Percentiles rank a stretch among this genome's conserved stretches.
phyloP scores from a whole-genome alignment of 2,113 vertebrate species.

The Oryzias woworae region DNA sequence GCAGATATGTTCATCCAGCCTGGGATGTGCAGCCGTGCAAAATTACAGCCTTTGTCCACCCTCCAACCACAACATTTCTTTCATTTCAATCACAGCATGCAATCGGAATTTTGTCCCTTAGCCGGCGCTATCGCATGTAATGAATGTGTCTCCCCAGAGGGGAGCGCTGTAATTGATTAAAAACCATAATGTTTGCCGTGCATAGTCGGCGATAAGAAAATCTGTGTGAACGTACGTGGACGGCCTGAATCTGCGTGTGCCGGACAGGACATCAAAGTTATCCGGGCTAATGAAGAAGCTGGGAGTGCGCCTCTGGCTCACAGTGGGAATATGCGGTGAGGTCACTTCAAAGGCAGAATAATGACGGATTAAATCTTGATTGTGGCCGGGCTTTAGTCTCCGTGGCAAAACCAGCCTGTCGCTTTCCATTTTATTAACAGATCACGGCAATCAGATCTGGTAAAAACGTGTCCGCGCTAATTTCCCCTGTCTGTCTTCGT shows the following conservation, averaged over 20 bases:
- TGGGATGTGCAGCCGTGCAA: slow-evolving; percentile 48
- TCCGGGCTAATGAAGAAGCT: slow-evolving; percentile 74
- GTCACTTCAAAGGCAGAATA: slow-evolving; percentile 78
- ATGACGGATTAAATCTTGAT: slow-evolving; percentile 76
- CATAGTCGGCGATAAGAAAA: slow-evolving; percentile 48
- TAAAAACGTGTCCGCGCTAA: slow-evolving; percentile 64
- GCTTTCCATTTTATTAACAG: slow-evolving; percentile 72
- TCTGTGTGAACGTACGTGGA: slow-evolving; percentile 17
- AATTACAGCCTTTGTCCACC: slow-evolving; percentile 64
- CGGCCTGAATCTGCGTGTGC: slow-evolving; percentile 26
- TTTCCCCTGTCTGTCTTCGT: slow-evolving; percentile 62
- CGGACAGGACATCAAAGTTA: slow-evolving; percentile 69
- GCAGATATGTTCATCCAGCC: slow-evolving; percentile 64
- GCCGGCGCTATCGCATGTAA: slow-evolving; percentile 72
- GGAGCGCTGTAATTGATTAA: slow-evolving; percentile 77
- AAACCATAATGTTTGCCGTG: slow-evolving; percentile 73
- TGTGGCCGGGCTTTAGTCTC: slow-evolving; percentile 55
- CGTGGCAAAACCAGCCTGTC: slow-evolving; percentile 48
- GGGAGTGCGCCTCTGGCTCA: slow-evolving; percentile 67
- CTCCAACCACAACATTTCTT: slow-evolving; percentile 68
- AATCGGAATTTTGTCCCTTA: slow-evolving; percentile 73
- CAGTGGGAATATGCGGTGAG: slow-evolving; percentile 61
- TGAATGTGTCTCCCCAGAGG: slow-evolving; percentile 76
- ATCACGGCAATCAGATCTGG: slow-evolving; percentile 64
- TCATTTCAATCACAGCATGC: slow-evolving; percentile 73